A percentile compares a stretch with the other conserved stretches of the same genome.
Evolutionary conservation across 2,888 invertebrate genomes (phyloP).

Genomic region (Bellardia pandia): DNA sequence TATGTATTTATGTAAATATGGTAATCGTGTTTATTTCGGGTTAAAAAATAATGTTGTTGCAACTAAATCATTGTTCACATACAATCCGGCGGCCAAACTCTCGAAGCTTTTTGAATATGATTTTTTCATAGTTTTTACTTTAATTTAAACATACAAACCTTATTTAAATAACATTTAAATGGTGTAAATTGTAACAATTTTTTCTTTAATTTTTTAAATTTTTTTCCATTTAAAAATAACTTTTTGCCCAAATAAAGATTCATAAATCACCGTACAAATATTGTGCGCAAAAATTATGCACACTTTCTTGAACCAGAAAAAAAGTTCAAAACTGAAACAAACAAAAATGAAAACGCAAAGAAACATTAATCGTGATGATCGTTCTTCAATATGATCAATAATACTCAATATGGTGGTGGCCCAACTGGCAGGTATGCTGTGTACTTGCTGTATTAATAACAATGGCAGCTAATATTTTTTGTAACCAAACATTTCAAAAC

Average conservation of each 20-base stretch:
- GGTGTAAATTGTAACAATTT: constrained; percentile 32
- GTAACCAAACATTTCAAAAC: background rate
- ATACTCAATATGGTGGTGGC: constrained; percentile 22
- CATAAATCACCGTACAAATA: constrained; percentile 65
- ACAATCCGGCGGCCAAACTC: no score
- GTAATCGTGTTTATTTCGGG: no score
- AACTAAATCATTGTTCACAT: no score
- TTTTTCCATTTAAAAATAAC: background rate
- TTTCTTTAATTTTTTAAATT: no score
- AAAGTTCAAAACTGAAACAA: background rate
- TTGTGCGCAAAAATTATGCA: constrained; percentile 68
- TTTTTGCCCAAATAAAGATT: constrained; percentile 35
- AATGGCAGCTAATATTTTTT: constrained; percentile 31
- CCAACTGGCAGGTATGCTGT: constrained; percentile 32
- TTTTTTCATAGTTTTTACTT: no score
- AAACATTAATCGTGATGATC: constrained; percentile 65
- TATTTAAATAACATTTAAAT: background rate
- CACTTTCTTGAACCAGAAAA: constrained; percentile 64
- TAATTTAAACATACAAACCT: no score
- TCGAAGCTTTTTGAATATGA: no score
- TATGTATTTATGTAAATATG: no score
- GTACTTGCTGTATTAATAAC: background rate
- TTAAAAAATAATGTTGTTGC: no score
- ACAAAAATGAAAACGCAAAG: constrained; percentile 8
- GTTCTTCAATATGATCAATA: constrained; percentile 50